phyloP scores from a whole-genome alignment of 2,797 vertebrate genomes.

The Synanceia verrucosa region DNA sequence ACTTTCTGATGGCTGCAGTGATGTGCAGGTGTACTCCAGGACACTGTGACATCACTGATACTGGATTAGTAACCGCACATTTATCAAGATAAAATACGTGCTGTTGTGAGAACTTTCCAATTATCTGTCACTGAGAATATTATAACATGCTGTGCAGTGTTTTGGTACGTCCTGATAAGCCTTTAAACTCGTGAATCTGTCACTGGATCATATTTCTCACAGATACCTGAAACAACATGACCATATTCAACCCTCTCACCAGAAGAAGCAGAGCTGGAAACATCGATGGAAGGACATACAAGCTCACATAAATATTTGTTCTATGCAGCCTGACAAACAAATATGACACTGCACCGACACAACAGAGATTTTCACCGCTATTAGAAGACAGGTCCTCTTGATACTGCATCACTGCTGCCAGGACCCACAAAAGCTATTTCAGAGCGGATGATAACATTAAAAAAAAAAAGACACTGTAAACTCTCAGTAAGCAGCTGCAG shows the following conservation, averaged over 20 bases:
- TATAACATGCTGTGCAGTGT: background rate
- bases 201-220: background rate
- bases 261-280: constrained; percentile 34
- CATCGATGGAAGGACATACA: background rate
- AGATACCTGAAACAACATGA: background rate
- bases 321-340: background rate
- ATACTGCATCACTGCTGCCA: constrained; percentile 26
- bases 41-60: background rate
- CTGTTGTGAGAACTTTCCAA: background rate
- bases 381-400: constrained; percentile 10
- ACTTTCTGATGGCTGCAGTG: background rate
- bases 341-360: background rate
- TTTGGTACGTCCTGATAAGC: background rate
- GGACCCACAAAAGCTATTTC: constrained; percentile 13
- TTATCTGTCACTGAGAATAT: background rate
- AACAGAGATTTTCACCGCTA: constrained; percentile 13
- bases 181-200: background rate
- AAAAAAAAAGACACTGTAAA: background rate
- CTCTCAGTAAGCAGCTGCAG: background rate
- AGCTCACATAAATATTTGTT: constrained; percentile 17
- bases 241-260: background rate
- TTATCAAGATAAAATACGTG: background rate
- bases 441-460: background rate
- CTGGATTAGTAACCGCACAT: background rate
- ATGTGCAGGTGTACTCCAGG: background rate